Base-by-base conservation (phyloP, 2,888 invertebrate genomes). In the Ligdia adustata region DNA sequence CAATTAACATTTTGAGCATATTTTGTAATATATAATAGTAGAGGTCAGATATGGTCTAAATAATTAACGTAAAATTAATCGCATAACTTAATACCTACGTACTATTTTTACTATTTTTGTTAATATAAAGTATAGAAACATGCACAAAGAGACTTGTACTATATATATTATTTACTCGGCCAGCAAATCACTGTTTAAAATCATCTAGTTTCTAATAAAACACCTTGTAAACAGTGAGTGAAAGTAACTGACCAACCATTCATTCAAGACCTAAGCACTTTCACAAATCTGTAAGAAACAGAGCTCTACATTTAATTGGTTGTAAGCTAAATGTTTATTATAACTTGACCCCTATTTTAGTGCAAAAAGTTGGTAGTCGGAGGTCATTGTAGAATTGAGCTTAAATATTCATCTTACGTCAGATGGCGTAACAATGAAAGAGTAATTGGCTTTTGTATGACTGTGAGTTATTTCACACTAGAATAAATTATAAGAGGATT, bases 271-370 rank as follows among this genome's bases (percentile, higher is more conserved):
- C 16, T 16, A 31, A 16, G 7, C 4, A 22, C 3, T 22, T 16
- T 4, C 3, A 1, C 0, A 9, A 33, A 11, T 11, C 12, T 2
- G 6, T 27, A 5, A 4, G 2, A 27, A 27, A 13, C 7, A 18
- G 22, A 26, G 39, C n/a, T 40, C 46, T 24, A 16, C 4, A 16
- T 44, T 14, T 34, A 28, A 39, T 46, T 13, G 34, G 6, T 9
- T 5, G 1, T n/a, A 5, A 9, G 9, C 16, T 22, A 14, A 34
- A n/a, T 9, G 4, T 13, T 22, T 22, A 29, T 34, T 40, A 33
- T 39, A 39, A n/a, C 29, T 34, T 46, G 46, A 46, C 39, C 46
- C 33, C 22, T 34, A 22, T 15, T 34, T 4, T 9, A 3, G 2
- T 39, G 1, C 3, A 15, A 39, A 28, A 9, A 12, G 18, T 28